Conservation (phyloP, 53 echinoderm and acorn worm species). For the Paelopatides confundens region DNA sequence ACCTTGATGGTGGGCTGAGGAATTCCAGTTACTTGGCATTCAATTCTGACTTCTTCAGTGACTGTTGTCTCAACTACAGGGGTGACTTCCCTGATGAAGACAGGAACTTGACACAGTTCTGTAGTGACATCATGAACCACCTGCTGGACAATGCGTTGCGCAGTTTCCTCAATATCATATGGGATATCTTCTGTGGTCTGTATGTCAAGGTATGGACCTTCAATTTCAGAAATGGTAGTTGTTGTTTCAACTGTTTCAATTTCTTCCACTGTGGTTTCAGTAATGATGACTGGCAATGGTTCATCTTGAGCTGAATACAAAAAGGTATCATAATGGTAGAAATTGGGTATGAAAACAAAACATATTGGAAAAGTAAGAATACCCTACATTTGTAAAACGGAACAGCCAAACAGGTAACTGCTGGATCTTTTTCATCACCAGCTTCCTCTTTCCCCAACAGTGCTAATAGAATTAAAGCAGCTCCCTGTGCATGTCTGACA, state of each 20-base stretch:
- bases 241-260: conserved; percentile 69
- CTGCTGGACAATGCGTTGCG: conserved; percentile 64
- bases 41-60: conserved; percentile 77
- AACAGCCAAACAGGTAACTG: too few relatives aligned
- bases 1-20: conserved; percentile 78
- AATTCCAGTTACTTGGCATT: conserved; percentile 86
- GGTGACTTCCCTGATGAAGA: conserved; percentile 72
- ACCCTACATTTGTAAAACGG: too few relatives aligned
- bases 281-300: conserved; percentile 43
- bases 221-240: conserved; percentile 41
- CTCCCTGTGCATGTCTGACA: too few relatives aligned
- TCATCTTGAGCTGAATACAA: background rate
- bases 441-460: too few relatives aligned
- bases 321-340: too few relatives aligned
- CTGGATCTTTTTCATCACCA: too few relatives aligned
- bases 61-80: conserved; percentile 60
- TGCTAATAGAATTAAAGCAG: too few relatives aligned
- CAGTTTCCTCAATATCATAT: conserved; percentile 66
- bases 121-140: conserved; percentile 62
- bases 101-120: conserved; percentile 69
- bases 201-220: conserved; percentile 47
- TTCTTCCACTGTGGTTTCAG: conserved; percentile 59
- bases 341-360: too few relatives aligned
- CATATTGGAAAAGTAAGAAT: too few relatives aligned
- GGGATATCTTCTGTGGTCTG: conserved; percentile 51